A percentile compares a stretch with the other conserved stretches of the same genome.
phyloP scores from a whole-genome alignment of 2,113 vertebrate species.

The Nestor notabilis region DNA sequence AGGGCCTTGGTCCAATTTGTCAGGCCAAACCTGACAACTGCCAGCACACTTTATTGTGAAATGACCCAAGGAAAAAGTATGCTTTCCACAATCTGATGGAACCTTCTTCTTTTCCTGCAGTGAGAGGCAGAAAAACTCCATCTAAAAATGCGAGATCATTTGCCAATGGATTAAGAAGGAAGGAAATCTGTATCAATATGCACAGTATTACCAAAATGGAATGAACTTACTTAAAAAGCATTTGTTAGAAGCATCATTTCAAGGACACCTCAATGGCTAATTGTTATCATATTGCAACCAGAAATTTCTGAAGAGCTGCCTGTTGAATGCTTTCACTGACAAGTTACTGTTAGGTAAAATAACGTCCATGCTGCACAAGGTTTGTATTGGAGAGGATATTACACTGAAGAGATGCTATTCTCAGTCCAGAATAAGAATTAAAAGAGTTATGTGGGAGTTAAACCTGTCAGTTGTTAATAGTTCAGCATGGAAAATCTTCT shows the following conservation, averaged over 20 bases:
- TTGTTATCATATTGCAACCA: not conserved
- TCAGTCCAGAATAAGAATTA: not conserved
- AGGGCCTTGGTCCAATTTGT: not conserved
- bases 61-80: not conserved
- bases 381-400: not conserved
- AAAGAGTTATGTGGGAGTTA: not conserved
- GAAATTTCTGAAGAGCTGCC: not conserved
- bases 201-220: not conserved
- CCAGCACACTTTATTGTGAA: not conserved
- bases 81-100: not conserved
- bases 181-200: not conserved
- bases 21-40: not conserved
- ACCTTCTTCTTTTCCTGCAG: not conserved
- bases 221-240: not conserved
- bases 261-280: not conserved
- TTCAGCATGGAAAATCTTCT: not conserved
- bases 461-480: not conserved
- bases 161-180: not conserved
- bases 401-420: not conserved
- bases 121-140: not conserved
- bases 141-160: not conserved
- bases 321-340: not conserved
- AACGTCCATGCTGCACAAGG: not conserved
- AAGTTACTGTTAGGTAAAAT: not conserved
- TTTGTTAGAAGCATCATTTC: not conserved